Conservation (phyloP, 1,140 invertebrate species). For the Myzus persicae region DNA sequence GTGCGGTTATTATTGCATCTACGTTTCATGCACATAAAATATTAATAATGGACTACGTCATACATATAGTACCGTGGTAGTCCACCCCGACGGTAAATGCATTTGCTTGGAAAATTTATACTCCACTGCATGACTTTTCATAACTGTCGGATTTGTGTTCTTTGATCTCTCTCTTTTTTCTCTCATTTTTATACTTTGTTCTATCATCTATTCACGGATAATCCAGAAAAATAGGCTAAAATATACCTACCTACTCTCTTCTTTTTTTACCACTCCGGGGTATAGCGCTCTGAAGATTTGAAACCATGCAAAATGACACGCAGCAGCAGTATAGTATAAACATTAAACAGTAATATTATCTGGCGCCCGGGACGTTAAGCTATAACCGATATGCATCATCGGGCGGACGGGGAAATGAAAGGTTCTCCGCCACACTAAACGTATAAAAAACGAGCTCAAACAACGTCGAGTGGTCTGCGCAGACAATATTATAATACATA, state of each 20-base stretch:
- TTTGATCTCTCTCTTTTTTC: not conserved
- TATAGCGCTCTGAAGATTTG: not conserved
- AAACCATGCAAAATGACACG: not conserved
- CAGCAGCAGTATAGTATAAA: not conserved
- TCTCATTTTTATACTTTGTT: not conserved
- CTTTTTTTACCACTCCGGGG: not conserved
- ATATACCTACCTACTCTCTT: not conserved
- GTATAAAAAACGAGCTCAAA: not conserved
- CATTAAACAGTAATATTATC: not conserved
- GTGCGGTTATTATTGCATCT: not conserved
- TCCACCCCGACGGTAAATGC: not conserved
- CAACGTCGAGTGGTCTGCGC: not conserved
- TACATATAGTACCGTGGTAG: not conserved
- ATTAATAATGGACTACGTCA: not conserved
- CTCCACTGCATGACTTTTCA: not conserved
- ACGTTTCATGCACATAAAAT: not conserved
- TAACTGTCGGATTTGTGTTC: constrained; percentile 6
- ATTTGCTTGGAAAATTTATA: constrained; percentile 16
- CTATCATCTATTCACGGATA: not conserved
- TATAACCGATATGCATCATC: not conserved
- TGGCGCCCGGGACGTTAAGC: not conserved
- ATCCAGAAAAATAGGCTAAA: not conserved
- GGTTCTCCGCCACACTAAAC: not conserved
- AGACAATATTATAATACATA: not conserved
- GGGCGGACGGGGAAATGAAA: not conserved